Evolutionary conservation across 2,797 vertebrate species (phyloP).

Genomic region (Pseudopleuronectes americanus): DNA sequence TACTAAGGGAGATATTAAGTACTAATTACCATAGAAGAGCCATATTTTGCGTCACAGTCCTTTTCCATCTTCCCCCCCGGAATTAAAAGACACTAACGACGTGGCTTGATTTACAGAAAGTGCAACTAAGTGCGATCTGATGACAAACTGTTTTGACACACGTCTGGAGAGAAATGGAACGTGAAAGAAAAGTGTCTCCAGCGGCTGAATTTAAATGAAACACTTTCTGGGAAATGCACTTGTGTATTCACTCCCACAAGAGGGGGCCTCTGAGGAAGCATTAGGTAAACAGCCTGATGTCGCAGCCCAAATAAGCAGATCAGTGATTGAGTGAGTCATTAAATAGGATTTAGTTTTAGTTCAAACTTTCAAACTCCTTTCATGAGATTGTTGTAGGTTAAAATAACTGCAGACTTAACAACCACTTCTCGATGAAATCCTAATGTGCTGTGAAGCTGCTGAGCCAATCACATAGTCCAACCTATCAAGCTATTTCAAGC

Average conservation of each 20-base stretch:
- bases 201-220: slow-evolving; percentile 2
- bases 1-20: too few relatives aligned
- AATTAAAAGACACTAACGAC: not conserved
- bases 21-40: too few relatives aligned
- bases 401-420: not conserved
- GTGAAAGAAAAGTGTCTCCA: not conserved
- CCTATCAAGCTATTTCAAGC: too few relatives aligned
- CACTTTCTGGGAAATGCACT: too few relatives aligned
- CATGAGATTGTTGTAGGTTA: not conserved
- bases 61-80: not conserved
- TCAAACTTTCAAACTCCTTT: not conserved
- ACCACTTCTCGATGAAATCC: not conserved
- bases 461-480: too few relatives aligned
- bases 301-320: not conserved
- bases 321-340: not conserved
- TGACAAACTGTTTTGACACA: not conserved
- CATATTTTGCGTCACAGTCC: not conserved
- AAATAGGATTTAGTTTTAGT: not conserved
- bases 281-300: not conserved
- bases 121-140: not conserved
- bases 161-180: not conserved
- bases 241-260: too few relatives aligned
- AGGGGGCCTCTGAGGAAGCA: not conserved
- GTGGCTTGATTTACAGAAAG: not conserved
- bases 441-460: not conserved